A percentile compares a stretch with the other conserved stretches of the same genome.
phyloP scores from a whole-genome alignment of 2,888 invertebrate genomes.

The Chouioia cunea region DNA sequence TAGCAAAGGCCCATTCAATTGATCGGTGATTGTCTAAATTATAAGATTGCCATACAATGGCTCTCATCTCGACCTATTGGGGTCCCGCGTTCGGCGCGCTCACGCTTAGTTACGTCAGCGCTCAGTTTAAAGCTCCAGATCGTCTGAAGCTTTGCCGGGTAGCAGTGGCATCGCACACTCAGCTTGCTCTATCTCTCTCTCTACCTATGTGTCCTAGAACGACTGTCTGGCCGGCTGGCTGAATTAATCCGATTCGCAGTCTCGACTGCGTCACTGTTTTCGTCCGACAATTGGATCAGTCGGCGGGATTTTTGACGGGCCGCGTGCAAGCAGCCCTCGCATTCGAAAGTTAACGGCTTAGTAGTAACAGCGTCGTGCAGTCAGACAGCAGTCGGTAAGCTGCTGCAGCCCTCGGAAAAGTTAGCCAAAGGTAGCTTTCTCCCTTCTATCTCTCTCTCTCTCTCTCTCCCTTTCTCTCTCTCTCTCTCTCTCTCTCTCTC shows the following conservation, averaged over 20 bases:
- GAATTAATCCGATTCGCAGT: constrained; percentile 26
- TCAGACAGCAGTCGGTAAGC: too few species aligned
- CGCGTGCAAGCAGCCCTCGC: background rate
- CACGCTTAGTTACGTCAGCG: constrained; percentile 64
- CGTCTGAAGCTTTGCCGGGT: background rate
- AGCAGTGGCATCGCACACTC: constrained; percentile 10
- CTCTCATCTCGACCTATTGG: constrained; percentile 69
- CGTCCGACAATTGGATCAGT: constrained; percentile 26
- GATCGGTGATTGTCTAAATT: constrained; percentile 70
- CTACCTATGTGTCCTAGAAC: background rate
- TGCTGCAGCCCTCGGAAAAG: constrained; percentile 12
- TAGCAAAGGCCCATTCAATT: constrained; percentile 70
- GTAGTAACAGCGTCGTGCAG: background rate
- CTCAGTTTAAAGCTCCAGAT: constrained; percentile 8
- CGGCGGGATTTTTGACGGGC: constrained; percentile 20
- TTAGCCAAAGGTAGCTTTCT: constrained; percentile 27
- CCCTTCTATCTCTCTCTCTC: too few species aligned
- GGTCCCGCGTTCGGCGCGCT: constrained; percentile 62
- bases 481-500: too few species aligned
- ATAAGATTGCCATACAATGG: constrained; percentile 70
- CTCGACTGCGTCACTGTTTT: background rate
- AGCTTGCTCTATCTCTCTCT: background rate
- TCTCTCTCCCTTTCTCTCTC: too few species aligned
- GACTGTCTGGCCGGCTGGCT: constrained; percentile 1
- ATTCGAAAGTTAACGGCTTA: constrained; percentile 11